Conservation (phyloP, 1,140 invertebrate genomes). For the Hormaphis cornu region DNA sequence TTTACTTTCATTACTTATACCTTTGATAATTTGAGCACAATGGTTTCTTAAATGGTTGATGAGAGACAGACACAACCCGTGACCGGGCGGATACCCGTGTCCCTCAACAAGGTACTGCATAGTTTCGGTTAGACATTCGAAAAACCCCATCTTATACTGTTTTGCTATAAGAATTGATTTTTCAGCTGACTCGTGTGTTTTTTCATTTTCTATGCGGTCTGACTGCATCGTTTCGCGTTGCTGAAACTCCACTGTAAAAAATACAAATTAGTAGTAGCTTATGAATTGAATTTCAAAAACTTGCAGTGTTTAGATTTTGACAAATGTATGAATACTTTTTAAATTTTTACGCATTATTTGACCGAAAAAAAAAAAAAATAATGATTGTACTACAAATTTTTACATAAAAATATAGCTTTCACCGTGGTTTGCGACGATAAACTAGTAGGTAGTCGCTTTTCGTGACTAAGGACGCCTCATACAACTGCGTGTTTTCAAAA, state of each 20-base stretch:
- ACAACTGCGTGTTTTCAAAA: too few species aligned
- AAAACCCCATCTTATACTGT: conserved; percentile 68
- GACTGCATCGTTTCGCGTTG: neutral
- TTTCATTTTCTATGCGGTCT: neutral
- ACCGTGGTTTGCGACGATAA: too few species aligned
- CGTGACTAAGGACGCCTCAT: too few species aligned
- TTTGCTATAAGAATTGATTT: conserved; percentile 43
- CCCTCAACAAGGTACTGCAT: conserved; percentile 81
- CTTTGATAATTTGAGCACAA: conserved; percentile 56
- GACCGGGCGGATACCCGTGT: conserved; percentile 65
- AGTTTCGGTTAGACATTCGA: conserved; percentile 80
- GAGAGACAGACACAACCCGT: conserved; percentile 70
- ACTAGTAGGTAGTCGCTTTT: too few species aligned
- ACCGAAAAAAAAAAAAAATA: too few species aligned
- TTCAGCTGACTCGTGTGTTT: neutral
- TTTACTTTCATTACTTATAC: conserved; percentile 46
- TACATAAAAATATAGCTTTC: too few species aligned
- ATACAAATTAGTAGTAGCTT: too few species aligned
- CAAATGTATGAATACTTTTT: too few species aligned
- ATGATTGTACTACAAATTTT: too few species aligned
- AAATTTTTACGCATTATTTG: too few species aligned
- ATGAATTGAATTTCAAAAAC: too few species aligned
- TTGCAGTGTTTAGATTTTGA: too few species aligned
- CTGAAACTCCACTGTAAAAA: neutral
- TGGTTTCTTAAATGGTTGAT: conserved; percentile 75